Evolutionary conservation across 2,888 invertebrate genomes (phyloP), one percentile per base, ranked within the genome.

Genomic region (Heliothis peltigera): DNA sequence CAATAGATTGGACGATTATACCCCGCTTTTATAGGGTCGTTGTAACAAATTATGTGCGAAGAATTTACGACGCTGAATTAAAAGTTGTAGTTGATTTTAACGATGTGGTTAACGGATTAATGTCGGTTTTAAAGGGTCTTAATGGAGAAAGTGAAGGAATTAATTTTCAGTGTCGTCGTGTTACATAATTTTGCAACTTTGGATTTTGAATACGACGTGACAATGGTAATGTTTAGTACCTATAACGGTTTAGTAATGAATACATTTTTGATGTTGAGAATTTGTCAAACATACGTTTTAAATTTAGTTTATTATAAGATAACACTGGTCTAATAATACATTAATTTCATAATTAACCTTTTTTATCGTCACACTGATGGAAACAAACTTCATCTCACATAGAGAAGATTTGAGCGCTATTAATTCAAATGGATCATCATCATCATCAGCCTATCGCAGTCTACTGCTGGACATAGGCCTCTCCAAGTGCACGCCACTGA

Each of bases 1-100:
- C 47, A 57, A 74, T 78, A 62, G 52, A 74, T 78, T 70, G 61
- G 39, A 66, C 47, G 62, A 56, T 74, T 62, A 65, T 61, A 64
- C 25, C 39, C 48, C 10, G 47, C 35, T 60, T 68, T 74, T 58
- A 69, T 60, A 12, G 35, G 25, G 58, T 51, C 49, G 54, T 65
- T 62, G 58, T 53, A 46, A 70, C 59, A 69, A 56, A 64, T 75
- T 59, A 59, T 35, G 52, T 47, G 18, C n/a, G 53, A 53, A 8
- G 21, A 56, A 54, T 71, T 74, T 53, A 74, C 48, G 55, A 21
- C 17, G 28, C 21, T 32, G 49, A 75, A 58, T 58, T 58, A 54
- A 44, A 62, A 58, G 54, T 55, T 47, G 12, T 44, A 47, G 53
- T 57, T 43, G 49, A 57, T 44, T 62, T 71, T 72, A 56, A 72